Evolutionary conservation across 2,888 invertebrate genomes (phyloP).

Genomic region (Agrochola lychnidis): DNA sequence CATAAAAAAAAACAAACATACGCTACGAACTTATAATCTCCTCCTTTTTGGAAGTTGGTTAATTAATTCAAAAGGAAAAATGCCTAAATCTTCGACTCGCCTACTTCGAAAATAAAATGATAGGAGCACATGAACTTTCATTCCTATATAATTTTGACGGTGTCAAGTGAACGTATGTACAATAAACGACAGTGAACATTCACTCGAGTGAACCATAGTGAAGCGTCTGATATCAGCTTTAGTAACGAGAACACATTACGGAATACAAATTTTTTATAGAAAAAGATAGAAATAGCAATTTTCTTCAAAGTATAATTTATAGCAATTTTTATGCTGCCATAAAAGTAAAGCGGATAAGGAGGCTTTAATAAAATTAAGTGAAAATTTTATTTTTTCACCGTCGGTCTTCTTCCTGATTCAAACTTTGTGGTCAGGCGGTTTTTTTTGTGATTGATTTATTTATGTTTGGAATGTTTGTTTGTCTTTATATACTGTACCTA

Average conservation of each 20-base stretch:
- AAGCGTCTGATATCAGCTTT: conserved; percentile 11
- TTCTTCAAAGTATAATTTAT: conserved; percentile 79
- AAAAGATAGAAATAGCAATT: conserved; percentile 71
- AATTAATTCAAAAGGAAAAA: too few species aligned
- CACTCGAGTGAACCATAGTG: neutral
- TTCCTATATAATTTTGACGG: neutral
- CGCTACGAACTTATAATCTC: too few species aligned
- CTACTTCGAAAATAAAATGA: neutral
- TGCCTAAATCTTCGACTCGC: neutral
- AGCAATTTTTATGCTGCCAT: conserved; percentile 77
- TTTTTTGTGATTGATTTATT: conserved; percentile 38
- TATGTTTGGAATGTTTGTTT: conserved; percentile 6
- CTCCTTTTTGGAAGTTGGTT: too few species aligned
- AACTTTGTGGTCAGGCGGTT: conserved; percentile 36
- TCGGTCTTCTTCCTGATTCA: conserved; percentile 57
- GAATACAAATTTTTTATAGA: conserved; percentile 72
- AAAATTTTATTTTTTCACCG: conserved; percentile 67
- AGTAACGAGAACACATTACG: conserved; percentile 61
- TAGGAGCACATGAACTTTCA: neutral
- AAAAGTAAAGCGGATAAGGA: conserved; percentile 73
- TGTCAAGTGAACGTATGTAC: neutral
- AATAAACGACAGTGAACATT: neutral
- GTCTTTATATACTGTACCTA: neutral
- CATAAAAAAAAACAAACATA: too few species aligned
- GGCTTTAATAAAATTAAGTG: conserved; percentile 75